Base-by-base conservation (phyloP, 2,888 invertebrate genomes). In the Agrotis clavis region DNA sequence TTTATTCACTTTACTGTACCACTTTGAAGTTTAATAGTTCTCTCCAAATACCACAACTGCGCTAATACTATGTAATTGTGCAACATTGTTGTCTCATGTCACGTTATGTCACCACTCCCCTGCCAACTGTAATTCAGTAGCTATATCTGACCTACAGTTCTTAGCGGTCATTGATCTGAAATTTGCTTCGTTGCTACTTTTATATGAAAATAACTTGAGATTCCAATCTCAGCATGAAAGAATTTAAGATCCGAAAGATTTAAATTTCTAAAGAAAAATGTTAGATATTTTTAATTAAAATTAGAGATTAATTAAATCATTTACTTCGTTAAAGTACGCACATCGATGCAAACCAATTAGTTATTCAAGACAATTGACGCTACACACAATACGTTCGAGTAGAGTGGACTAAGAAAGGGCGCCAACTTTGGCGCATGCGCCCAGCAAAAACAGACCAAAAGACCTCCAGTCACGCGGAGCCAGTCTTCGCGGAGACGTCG, bases 381-480 rank as follows among this genome's bases (percentile, higher is more conserved):
- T 86, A 90, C 90, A 93, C 90, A 94, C 93, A 94, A 94, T 95
- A 94, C 92, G 90, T 90, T 91, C 81, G 87, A 75, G 68, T 89
- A 90, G 90, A 91, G 91, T 89, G 92, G 86, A 90, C 90, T 89
- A 94, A 94, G 94, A 96, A 96, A 96, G 93, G 95, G 96, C 96
- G 96, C 94, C 93, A 96, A 96, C 76, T 89, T 86, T 65, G 59
- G 82, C 94, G 95, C 95, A 94, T 94, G 95, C 94, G 94, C 82
- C 68, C 53, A 71, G 30, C 30, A 62, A 87, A 81, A 84, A 74
- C 71, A 85, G 80, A 81, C 86, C 83, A 83, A 84, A 87, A 90
- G 86, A 88, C 85, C 85, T 86, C 84, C 91, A 93, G 91, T 93
- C 91, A 91, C 90, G 89, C 86, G 89, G 88, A 84, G 82, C 90